Evolutionary conservation across 2,113 vertebrate genomes (phyloP), one percentile per base, ranked within the genome.

Genomic region (Carassius gibelio): DNA sequence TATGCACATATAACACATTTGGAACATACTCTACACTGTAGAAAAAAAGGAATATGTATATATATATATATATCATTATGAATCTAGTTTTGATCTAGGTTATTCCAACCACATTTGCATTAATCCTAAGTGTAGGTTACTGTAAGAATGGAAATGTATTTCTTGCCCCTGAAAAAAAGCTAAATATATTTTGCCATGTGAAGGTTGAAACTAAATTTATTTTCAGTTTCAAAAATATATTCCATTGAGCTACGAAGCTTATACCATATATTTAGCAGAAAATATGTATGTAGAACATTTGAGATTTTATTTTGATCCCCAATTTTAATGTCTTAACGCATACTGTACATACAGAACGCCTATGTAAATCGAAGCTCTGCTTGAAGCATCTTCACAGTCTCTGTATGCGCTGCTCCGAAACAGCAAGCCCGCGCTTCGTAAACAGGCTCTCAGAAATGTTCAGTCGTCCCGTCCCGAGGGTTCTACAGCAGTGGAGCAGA

Each of bases 401-500:
- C 84, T 91, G 81, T 82, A 88, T 87, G 89, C 84, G 90, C 89
- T 93, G 85, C 90, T 91, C 88, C 89, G 87, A 94, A 88, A 79
- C 72, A 87, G 80, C 81, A 92, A 87, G 90, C 87, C 90, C 87
- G 90, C 92, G 91, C 91, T 90, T 91, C 88, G 90, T 91, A 81
- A 71, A 84, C 81, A 74, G 88, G 87, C 92, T 91, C 90, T 93
- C 92, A 93, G 90, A 93, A 93, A 90, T 89, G 84, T 91, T 93
- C 93, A 91, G 91, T 92, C 88, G 85, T 90, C 87, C 87, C 90
- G 90, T 90, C 92, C 92, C 93, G 61, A 85, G 93, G 92, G 92
- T 92, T 90, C 90, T 86, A 90, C 89, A 89, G 93, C 94, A 95
- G 90, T 93, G 93, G 91, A 93, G 94, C 94, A 93, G 92, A 94